These are phyloP conservation scores for Coracias cyanogaster DNA, from an alignment of 2,797 vertebrate species.

Conservation along the genomic window DNA sequence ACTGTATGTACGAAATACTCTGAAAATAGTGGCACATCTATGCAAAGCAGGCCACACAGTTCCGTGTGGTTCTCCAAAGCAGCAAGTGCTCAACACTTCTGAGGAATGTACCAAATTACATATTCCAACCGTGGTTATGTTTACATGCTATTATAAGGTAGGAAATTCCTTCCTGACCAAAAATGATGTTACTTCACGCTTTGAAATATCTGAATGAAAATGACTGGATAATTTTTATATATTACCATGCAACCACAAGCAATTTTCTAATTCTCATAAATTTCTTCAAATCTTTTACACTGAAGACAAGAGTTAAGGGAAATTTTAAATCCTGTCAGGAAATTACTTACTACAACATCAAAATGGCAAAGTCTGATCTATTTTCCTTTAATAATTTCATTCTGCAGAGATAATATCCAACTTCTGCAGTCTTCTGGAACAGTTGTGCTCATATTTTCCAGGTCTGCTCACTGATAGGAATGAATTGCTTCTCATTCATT, in stretches of 20 bases:
- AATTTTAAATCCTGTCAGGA: not conserved
- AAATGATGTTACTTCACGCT: constrained; percentile 6
- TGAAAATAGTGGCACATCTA: not conserved
- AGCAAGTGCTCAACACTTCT: not conserved
- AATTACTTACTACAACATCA: not conserved
- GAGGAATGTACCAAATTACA: constrained; percentile 5
- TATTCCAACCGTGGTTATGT: constrained; percentile 28
- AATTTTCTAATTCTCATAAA: constrained; percentile 41
- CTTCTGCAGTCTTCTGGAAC: not conserved
- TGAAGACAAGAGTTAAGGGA: not conserved
- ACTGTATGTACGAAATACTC: not conserved
- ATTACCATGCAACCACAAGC: constrained; percentile 46
- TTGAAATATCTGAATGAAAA: constrained; percentile 55
- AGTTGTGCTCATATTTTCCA: not conserved
- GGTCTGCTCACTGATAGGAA: not conserved
- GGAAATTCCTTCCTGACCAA: constrained; percentile 47
- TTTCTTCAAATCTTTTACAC: not conserved
- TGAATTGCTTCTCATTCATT: not conserved
- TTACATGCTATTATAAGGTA: constrained; percentile 4
- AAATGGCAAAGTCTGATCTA: not conserved
- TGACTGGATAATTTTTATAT: constrained; percentile 53
- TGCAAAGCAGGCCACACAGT: not conserved
- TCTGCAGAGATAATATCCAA: not conserved
- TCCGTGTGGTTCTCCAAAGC: not conserved
- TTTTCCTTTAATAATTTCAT: not conserved